Percentiles rank a stretch among this genome's conserved stretches.
Conservation (phyloP, 2,888 invertebrate species). For the Drosophila engyochracea region DNA sequence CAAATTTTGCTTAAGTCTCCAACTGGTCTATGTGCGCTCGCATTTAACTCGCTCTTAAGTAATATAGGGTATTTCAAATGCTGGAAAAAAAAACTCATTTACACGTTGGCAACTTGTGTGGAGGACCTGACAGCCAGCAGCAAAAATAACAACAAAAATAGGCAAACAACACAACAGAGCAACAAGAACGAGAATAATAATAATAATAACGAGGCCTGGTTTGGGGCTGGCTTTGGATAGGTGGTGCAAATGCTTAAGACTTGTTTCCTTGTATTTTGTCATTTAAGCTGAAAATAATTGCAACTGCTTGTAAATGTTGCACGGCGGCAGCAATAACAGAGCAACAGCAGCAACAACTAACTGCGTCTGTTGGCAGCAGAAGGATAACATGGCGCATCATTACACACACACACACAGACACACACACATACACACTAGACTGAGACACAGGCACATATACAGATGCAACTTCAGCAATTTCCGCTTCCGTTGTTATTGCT, state of each 20-base stretch:
- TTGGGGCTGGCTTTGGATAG: conserved; percentile 24
- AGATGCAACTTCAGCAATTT: conserved; percentile 78
- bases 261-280: conserved; percentile 84
- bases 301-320: conserved; percentile 81
- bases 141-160: conserved; percentile 30
- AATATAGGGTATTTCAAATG: conserved; percentile 9
- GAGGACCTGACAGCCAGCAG: conserved; percentile 45
- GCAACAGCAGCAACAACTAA: conserved; percentile 37
- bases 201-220: conserved; percentile 48
- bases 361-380: conserved; percentile 62
- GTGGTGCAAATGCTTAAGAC: conserved; percentile 77
- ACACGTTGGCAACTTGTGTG: conserved; percentile 50
- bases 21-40: neutral
- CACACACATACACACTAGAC: conserved; percentile 17
- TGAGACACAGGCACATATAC: conserved; percentile 14
- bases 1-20: neutral
- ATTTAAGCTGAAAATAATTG: conserved; percentile 85
- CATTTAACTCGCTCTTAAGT: neutral
- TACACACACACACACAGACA: conserved; percentile 50
- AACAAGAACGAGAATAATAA: conserved; percentile 32
- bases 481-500: conserved; percentile 77
- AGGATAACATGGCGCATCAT: conserved; percentile 71
- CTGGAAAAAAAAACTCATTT: conserved; percentile 55
- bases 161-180: conserved; percentile 36
- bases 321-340: conserved; percentile 51